phyloP scores from a whole-genome alignment of 2,797 vertebrate species.

The Adelosebastes latens region DNA sequence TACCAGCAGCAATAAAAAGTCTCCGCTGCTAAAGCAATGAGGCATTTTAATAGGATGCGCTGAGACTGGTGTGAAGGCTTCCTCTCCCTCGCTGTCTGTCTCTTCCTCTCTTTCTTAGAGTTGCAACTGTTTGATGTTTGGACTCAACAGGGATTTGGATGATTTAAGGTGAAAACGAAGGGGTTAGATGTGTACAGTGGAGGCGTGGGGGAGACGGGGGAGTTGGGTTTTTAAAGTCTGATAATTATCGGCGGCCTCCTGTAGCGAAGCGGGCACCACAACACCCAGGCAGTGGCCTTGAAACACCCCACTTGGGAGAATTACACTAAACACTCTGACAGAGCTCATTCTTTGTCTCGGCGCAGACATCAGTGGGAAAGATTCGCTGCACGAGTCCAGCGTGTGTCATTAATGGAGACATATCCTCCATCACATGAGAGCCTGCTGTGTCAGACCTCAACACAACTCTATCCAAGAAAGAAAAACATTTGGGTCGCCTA shows the following conservation, averaged over 20 bases:
- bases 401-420: constrained; percentile 27
- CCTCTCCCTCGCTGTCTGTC: constrained; percentile 46
- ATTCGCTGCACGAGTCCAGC: not conserved
- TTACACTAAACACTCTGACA: constrained; percentile 39
- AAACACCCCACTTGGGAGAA: constrained; percentile 39
- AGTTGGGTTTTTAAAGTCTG: constrained; percentile 47
- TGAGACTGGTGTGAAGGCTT: constrained; percentile 66
- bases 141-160: constrained; percentile 67
- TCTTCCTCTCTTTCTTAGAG: constrained; percentile 38
- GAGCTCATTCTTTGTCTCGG: constrained; percentile 26
- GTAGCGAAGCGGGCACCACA: constrained; percentile 39
- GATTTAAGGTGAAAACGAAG: constrained; percentile 73
- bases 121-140: constrained; percentile 63
- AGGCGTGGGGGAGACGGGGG: constrained; percentile 19
- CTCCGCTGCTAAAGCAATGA: constrained; percentile 77
- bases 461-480: not conserved
- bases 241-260: constrained; percentile 64
- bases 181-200: constrained; percentile 51
- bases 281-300: constrained; percentile 42
- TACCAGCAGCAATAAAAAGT: constrained; percentile 66
- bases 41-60: constrained; percentile 80
- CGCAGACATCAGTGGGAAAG: not conserved
- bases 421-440: constrained; percentile 33
- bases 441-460: not conserved
- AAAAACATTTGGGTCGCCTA: too few species aligned